Conservation (phyloP, 2,113 vertebrate genomes). For the Clarias batrachus region DNA sequence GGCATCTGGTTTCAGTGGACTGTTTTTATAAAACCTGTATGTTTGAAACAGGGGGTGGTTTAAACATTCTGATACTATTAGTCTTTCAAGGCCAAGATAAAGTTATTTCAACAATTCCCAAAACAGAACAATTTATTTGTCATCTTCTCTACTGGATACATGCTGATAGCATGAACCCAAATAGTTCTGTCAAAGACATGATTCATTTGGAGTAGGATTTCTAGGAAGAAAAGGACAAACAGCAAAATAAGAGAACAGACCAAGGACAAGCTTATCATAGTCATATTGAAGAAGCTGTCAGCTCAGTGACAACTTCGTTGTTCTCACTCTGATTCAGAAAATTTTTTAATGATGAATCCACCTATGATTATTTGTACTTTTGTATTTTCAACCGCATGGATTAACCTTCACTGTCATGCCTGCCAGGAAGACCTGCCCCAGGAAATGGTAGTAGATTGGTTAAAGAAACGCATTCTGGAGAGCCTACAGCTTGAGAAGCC, state of each 20-base stretch:
- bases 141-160: constrained; percentile 9
- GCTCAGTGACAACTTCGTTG: neutral
- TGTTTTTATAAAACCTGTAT: neutral
- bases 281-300: neutral
- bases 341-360: neutral
- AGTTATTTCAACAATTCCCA: neutral
- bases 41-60: constrained; percentile 5
- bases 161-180: constrained; percentile 43
- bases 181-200: constrained; percentile 15
- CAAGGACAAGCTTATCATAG: neutral
- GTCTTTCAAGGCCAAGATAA: constrained; percentile 37
- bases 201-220: neutral
- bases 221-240: neutral
- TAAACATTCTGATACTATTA: constrained; percentile 25
- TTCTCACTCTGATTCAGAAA: neutral
- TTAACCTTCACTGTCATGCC: constrained; percentile 35
- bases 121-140: constrained; percentile 21
- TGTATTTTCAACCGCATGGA: constrained; percentile 55
- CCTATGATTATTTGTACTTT: constrained; percentile 47
- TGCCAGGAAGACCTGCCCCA: constrained; percentile 53
- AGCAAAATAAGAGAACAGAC: neutral
- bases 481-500: constrained; percentile 61
- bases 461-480: constrained; percentile 63
- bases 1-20: neutral
- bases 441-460: constrained; percentile 61